phyloP scores from a whole-genome alignment of 2,888 invertebrate species.

The Temnothorax ravouxi region DNA sequence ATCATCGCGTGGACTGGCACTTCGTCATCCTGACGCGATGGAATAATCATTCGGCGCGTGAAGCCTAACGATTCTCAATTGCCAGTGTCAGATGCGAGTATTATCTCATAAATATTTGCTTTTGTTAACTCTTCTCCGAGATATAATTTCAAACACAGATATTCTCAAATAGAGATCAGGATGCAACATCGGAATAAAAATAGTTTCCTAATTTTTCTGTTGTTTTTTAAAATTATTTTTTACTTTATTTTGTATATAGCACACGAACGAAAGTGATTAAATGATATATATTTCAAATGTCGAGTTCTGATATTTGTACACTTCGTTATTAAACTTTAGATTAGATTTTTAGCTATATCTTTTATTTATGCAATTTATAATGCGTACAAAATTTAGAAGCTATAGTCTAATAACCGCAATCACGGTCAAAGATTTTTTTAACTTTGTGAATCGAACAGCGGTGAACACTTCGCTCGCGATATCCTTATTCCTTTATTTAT shows the following conservation, averaged over 20 bases:
- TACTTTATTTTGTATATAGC: background rate
- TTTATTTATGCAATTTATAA: background rate
- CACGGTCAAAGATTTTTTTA: constrained; percentile 2
- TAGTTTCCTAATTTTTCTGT: background rate
- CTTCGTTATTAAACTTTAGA: background rate
- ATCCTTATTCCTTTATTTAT: constrained; percentile 18
- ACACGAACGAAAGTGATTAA: background rate
- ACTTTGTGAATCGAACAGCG: background rate
- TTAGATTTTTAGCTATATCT: background rate
- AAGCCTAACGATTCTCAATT: constrained; percentile 72
- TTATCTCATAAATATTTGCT: constrained; percentile 60
- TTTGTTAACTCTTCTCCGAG: constrained; percentile 46
- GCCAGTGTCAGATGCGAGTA: constrained; percentile 63
- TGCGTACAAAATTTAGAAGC: background rate
- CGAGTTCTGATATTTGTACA: background rate
- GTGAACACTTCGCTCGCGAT: background rate
- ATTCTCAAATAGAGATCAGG: background rate
- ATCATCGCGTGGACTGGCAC: constrained; percentile 71
- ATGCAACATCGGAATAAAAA: background rate
- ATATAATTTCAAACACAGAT: constrained; percentile 26
- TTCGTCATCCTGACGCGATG: constrained; percentile 67
- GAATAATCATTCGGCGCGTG: constrained; percentile 69
- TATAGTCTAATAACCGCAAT: background rate
- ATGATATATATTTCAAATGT: background rate
- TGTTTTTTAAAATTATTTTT: background rate